Conservation (phyloP, 2,888 invertebrate genomes). For the Machimus rusticus region DNA sequence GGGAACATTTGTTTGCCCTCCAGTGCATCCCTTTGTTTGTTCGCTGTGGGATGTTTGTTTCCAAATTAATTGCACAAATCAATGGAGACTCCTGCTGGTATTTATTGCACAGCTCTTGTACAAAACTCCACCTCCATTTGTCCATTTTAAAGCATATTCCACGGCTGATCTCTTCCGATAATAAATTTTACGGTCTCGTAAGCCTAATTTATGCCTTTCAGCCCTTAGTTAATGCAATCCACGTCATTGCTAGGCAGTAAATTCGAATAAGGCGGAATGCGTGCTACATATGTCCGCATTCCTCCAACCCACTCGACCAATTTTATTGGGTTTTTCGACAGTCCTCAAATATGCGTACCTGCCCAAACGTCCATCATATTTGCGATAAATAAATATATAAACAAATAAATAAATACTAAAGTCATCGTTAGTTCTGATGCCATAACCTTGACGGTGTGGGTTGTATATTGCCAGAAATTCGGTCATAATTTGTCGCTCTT, state of each 20-base stretch:
- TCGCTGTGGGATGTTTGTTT: neutral
- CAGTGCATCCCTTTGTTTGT: neutral
- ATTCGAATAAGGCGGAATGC: neutral
- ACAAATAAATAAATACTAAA: neutral
- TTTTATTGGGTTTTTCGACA: neutral
- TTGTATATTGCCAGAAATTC: neutral
- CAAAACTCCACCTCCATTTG: neutral
- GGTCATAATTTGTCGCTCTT: neutral
- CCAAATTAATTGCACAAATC: neutral
- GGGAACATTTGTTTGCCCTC: neutral
- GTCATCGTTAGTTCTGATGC: neutral
- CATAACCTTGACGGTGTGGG: neutral
- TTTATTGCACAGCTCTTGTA: neutral
- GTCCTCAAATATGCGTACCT: neutral
- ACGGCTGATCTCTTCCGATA: neutral
- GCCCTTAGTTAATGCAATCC: neutral
- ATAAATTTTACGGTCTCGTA: neutral
- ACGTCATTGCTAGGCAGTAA: neutral
- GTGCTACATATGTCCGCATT: neutral
- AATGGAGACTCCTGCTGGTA: neutral
- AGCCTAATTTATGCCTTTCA: neutral
- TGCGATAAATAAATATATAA: neutral
- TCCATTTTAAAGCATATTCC: neutral
- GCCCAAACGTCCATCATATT: neutral
- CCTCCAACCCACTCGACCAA: neutral